A percentile compares a stretch with the other conserved stretches of the same genome.
Conservation (phyloP, 2,797 vertebrate species). For the Pipistrellus pygmaeus region DNA sequence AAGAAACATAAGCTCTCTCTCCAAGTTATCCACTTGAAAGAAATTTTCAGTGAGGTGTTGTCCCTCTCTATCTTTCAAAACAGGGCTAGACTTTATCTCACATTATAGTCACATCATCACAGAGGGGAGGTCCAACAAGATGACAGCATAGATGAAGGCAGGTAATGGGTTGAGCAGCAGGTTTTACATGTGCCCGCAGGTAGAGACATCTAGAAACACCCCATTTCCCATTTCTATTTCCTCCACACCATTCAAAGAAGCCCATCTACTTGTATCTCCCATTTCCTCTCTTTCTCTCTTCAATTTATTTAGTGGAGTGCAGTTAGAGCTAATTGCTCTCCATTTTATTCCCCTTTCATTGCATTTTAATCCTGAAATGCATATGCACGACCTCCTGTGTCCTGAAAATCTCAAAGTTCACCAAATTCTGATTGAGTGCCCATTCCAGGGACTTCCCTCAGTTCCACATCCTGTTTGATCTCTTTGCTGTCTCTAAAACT, state of each 20-base stretch:
- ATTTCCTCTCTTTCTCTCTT: not conserved
- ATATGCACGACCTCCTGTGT: not conserved
- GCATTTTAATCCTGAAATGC: not conserved
- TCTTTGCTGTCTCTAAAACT: not conserved
- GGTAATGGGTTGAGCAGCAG: not conserved
- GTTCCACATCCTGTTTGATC: not conserved
- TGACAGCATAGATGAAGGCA: constrained; percentile 65
- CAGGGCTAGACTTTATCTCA: constrained; percentile 21
- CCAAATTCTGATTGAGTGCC: not conserved
- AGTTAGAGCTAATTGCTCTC: not conserved
- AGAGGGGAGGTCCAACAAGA: constrained; percentile 68
- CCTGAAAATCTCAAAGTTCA: not conserved
- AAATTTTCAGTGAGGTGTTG: constrained; percentile 67
- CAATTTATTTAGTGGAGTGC: not conserved
- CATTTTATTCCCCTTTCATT: not conserved
- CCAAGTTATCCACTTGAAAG: constrained; percentile 77
- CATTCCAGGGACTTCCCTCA: not conserved
- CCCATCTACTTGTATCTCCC: not conserved
- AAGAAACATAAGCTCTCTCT: constrained; percentile 86
- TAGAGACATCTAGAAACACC: not conserved
- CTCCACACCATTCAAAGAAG: not conserved
- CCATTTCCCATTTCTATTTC: not conserved
- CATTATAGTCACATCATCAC: constrained; percentile 57
- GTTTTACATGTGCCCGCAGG: not conserved
- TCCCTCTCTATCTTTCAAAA: constrained; percentile 71